Evolutionary conservation across 1,140 invertebrate genomes (phyloP).

Genomic region (Vanessa tameamea): DNA sequence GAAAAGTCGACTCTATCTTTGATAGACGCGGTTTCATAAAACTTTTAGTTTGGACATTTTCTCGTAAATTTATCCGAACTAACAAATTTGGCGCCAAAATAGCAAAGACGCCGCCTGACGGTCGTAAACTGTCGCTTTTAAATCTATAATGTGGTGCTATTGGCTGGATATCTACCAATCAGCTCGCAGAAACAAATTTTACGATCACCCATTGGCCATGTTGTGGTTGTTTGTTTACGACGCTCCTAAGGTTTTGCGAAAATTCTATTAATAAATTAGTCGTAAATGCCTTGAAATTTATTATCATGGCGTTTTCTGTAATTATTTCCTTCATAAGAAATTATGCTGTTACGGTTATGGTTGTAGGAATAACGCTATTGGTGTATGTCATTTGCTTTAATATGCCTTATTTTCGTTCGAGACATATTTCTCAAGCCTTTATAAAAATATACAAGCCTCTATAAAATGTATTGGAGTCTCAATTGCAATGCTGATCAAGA

Average conservation of each 20-base stretch:
- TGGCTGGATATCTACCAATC: slow-evolving; percentile 68
- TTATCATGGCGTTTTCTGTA: slow-evolving; percentile 67
- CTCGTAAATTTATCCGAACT: not conserved
- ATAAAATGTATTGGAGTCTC: no score
- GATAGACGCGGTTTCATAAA: no score
- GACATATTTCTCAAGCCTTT: no score
- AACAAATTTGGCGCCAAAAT: slow-evolving; percentile 75
- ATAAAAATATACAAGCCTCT: no score
- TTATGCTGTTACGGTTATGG: slow-evolving; percentile 58
- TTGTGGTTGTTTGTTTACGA: slow-evolving; percentile 72
- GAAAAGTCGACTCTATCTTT: no score
- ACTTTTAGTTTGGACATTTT: not conserved
- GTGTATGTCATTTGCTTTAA: no score
- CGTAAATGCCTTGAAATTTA: slow-evolving; percentile 74
- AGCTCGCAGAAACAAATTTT: slow-evolving; percentile 62
- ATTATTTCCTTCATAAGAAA: slow-evolving; percentile 77
- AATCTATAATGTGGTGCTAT: slow-evolving; percentile 64
- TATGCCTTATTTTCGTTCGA: no score
- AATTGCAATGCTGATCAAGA: not conserved
- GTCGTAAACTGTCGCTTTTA: slow-evolving; percentile 77
- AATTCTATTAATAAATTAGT: slow-evolving; percentile 80
- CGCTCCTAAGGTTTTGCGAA: slow-evolving; percentile 73
- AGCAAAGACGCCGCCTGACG: slow-evolving; percentile 64
- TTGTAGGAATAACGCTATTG: not conserved
- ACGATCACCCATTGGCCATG: slow-evolving; percentile 63